These are phyloP conservation scores for Protomyctophum bolini DNA, from an alignment of 2,113 vertebrate genomes.

Conservation along the genomic window DNA sequence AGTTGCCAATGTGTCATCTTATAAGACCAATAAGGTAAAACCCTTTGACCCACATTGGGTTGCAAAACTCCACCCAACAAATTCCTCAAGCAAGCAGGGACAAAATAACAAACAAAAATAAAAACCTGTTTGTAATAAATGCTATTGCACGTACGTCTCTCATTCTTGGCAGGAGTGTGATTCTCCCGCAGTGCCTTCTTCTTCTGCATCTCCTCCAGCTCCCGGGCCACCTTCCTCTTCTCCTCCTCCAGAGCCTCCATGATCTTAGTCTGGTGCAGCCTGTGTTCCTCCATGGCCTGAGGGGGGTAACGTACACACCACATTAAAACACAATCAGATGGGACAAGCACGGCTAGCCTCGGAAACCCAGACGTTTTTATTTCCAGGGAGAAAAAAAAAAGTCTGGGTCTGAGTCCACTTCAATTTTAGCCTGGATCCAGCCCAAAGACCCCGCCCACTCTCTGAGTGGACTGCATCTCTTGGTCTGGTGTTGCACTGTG, in stretches of 20 bases:
- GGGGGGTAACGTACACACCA: constrained; percentile 35
- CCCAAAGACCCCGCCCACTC: too few species aligned
- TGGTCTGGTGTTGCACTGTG: too few species aligned
- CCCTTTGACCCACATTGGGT: too few species aligned
- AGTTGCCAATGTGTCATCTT: too few species aligned
- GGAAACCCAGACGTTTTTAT: too few species aligned
- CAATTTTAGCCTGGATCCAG: too few species aligned
- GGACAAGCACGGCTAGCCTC: too few species aligned
- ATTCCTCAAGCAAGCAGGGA: not conserved
- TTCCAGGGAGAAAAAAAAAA: too few species aligned
- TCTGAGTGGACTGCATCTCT: too few species aligned
- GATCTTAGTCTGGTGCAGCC: constrained; percentile 86
- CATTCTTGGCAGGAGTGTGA: constrained; percentile 58
- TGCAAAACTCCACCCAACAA: not conserved
- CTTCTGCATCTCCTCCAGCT: constrained; percentile 86
- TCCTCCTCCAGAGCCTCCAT: constrained; percentile 92
- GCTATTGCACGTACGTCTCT: not conserved
- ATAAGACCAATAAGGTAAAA: too few species aligned
- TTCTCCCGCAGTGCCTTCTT: constrained; percentile 67
- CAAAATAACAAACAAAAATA: not conserved
- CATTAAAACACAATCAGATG: constrained; percentile 28
- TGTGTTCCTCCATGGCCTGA: constrained; percentile 90
- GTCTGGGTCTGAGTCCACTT: too few species aligned
- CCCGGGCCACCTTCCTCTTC: constrained; percentile 88
- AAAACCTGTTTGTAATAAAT: not conserved